These are phyloP conservation scores for Spatulosminthurus flaviceps DNA, from an alignment of 2,888 invertebrate species.

Conservation along the genomic window DNA sequence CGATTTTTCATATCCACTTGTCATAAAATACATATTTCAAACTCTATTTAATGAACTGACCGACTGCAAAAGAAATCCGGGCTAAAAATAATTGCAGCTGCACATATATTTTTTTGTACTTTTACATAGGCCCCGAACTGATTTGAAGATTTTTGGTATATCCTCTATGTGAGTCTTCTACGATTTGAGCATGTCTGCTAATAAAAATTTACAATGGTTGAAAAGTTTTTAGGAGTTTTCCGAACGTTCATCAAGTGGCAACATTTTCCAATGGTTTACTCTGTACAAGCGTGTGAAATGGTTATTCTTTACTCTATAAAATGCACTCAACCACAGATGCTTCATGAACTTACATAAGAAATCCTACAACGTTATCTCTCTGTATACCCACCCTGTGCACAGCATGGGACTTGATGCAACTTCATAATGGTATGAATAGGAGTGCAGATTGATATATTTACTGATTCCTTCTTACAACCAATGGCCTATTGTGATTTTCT, in stretches of 20 bases:
- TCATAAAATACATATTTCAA: too few relatives aligned
- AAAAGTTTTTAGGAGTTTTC: neutral
- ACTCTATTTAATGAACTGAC: too few relatives aligned
- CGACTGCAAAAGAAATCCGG: too few relatives aligned
- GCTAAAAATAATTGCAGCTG: too few relatives aligned
- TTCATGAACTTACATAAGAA: neutral
- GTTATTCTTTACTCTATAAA: neutral
- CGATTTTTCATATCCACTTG: too few relatives aligned
- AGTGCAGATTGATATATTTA: neutral
- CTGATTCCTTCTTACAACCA: neutral
- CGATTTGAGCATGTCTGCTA: neutral
- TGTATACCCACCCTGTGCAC: conserved; percentile 16
- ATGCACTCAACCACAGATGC: too few relatives aligned
- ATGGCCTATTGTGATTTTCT: conserved; percentile 35
- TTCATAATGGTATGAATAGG: neutral
- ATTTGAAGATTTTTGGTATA: too few relatives aligned
- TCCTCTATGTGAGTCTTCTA: too few relatives aligned
- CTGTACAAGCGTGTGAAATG: neutral
- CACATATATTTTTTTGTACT: too few relatives aligned
- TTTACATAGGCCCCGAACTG: too few relatives aligned
- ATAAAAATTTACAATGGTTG: conserved; percentile 2
- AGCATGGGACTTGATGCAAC: conserved; percentile 7
- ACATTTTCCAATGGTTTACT: neutral
- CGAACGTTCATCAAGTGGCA: neutral
- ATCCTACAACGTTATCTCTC: neutral